phyloP scores from a whole-genome alignment of 2,888 invertebrate genomes.

The Nymphalis c-album region DNA sequence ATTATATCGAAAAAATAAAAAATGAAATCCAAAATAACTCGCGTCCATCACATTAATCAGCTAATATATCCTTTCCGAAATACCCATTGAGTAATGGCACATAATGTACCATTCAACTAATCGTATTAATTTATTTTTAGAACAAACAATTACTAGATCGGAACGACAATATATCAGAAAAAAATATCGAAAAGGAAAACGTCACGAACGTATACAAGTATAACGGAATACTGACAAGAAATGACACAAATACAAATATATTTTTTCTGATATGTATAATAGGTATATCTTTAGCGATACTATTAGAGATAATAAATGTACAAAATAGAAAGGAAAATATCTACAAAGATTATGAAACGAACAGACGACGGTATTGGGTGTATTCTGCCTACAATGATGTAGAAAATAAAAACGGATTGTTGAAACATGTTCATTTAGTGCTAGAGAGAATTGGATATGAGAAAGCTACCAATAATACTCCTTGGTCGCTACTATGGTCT shows the following conservation, averaged over 20 bases:
- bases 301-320: conserved; percentile 59
- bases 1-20: not conserved
- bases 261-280: conserved; percentile 63
- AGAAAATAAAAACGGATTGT: conserved; percentile 83
- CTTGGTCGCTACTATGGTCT: conserved; percentile 96
- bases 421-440: conserved; percentile 90
- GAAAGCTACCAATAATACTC: conserved; percentile 74
- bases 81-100: conserved; percentile 1
- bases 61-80: conserved; percentile 2
- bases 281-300: conserved; percentile 61
- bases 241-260: conserved; percentile 51
- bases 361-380: conserved; percentile 77
- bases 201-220: conserved; percentile 31
- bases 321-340: conserved; percentile 50
- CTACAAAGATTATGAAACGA: conserved; percentile 39
- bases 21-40: not conserved
- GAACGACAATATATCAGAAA: conserved; percentile 32
- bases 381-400: conserved; percentile 80
- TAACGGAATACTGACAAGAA: conserved; percentile 37
- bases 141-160: conserved; percentile 36
- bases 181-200: conserved; percentile 39
- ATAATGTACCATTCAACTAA: conserved; percentile 1
- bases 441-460: conserved; percentile 88
- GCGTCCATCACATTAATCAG: conserved; percentile 5
- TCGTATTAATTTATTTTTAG: conserved; percentile 37